Evolutionary conservation across 1,140 invertebrate species (phyloP).

Genomic region (Lepidurus arcticus): DNA sequence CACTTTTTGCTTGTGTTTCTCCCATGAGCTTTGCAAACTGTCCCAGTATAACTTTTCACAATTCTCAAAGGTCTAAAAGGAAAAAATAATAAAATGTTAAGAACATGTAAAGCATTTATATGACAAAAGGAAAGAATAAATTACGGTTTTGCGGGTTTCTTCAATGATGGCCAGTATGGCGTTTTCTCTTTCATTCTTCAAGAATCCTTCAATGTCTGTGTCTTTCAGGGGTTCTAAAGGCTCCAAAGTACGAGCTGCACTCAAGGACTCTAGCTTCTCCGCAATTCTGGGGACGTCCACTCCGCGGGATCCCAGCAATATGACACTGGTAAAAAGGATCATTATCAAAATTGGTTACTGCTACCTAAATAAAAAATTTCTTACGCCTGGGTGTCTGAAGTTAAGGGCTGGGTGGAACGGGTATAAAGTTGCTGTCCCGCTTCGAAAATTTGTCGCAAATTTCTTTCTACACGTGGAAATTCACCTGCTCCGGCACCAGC

Average conservation of each 20-base stretch:
- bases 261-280: conserved; percentile 81
- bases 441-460: conserved; percentile 82
- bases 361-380: not conserved
- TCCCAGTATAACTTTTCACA: conserved; percentile 68
- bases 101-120: not conserved
- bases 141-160: conserved; percentile 63
- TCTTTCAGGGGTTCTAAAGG: conserved; percentile 81
- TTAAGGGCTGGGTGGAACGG: conserved; percentile 18
- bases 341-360: not conserved
- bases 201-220: conserved; percentile 78
- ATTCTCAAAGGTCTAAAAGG: conserved; percentile 48
- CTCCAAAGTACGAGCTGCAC: conserved; percentile 75
- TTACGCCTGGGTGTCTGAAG: conserved; percentile 30
- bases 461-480: conserved; percentile 78
- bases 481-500: conserved; percentile 53
- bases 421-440: conserved; percentile 71
- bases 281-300: conserved; percentile 87
- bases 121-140: conserved; percentile 21
- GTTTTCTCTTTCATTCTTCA: conserved; percentile 91
- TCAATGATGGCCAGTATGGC: conserved; percentile 85
- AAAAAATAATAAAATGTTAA: conserved; percentile 11
- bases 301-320: conserved; percentile 86
- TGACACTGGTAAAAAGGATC: conserved; percentile 57
- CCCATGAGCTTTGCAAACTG: conserved; percentile 77
- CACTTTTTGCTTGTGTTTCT: conserved; percentile 77